Conservation (phyloP, 1,140 invertebrate genomes). For the Diorhabda sublineata region DNA sequence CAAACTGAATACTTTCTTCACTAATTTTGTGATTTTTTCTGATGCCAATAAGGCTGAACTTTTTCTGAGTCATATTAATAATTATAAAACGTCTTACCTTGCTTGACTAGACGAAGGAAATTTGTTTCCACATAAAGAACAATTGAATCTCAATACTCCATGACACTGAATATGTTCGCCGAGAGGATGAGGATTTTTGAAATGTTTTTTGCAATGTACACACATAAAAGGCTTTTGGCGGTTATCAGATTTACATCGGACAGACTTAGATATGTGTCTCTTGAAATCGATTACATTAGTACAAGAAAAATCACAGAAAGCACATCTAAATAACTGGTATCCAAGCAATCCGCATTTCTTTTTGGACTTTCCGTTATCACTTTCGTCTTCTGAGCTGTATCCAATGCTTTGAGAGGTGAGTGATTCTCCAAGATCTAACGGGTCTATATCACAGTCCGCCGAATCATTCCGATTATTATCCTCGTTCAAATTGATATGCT, state of each 20-base stretch:
- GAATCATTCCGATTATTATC: constrained; percentile 4
- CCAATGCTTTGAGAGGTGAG: neutral
- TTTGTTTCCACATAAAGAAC: constrained; percentile 49
- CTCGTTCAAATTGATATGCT: constrained; percentile 10
- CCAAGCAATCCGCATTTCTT: constrained; percentile 18
- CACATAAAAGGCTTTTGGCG: constrained; percentile 43
- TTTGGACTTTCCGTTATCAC: constrained; percentile 9
- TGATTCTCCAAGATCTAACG: constrained; percentile 16
- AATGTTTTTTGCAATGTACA: constrained; percentile 53
- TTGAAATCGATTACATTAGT: constrained; percentile 43
- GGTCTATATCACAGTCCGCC: constrained; percentile 12
- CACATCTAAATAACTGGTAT: constrained; percentile 38
- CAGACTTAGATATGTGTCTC: constrained; percentile 50
- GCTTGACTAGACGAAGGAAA: constrained; percentile 24
- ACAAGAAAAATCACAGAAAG: constrained; percentile 47
- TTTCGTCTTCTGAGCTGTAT: constrained; percentile 22
- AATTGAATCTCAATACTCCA: constrained; percentile 48
- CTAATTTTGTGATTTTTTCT: too few species aligned
- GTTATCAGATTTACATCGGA: constrained; percentile 28
- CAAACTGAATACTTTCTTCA: too few species aligned
- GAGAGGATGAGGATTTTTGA: constrained; percentile 40
- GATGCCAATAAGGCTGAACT: too few species aligned
- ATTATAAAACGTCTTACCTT: constrained; percentile 20
- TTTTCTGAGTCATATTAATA: too few species aligned
- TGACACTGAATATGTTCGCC: constrained; percentile 46